A percentile compares a stretch with the other conserved stretches of the same genome.
Evolutionary conservation across 2,888 invertebrate genomes (phyloP).

Genomic region (Leucoptera coffeella): DNA sequence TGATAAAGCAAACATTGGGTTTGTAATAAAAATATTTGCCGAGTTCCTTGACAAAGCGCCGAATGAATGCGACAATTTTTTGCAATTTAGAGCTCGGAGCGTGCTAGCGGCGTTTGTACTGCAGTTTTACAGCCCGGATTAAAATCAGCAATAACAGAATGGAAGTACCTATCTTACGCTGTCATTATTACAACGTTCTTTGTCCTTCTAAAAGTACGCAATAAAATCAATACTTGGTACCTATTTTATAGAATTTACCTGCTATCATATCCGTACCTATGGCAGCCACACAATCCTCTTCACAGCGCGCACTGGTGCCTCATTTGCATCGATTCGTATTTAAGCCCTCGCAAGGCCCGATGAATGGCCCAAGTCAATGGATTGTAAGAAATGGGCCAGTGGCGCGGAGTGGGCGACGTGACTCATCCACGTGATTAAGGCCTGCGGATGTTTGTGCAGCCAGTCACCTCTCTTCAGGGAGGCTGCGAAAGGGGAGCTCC

Average conservation of each 20-base stretch:
- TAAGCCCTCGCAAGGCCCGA: slow-evolving; percentile 36
- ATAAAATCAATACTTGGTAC: background rate
- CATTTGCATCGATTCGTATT: slow-evolving; percentile 31
- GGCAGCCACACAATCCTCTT: no score
- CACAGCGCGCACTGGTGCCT: no score
- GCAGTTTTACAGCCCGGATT: slow-evolving; percentile 42
- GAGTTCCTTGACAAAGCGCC: slow-evolving; percentile 18
- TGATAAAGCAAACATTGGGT: slow-evolving; percentile 44
- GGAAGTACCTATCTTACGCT: slow-evolving; percentile 10
- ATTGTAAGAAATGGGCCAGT: slow-evolving; percentile 46
- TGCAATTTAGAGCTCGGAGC: slow-evolving; percentile 22
- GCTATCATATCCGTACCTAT: no score
- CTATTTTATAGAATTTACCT: no score
- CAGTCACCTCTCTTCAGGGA: slow-evolving; percentile 1
- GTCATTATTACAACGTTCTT: background rate
- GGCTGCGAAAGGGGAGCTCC: background rate
- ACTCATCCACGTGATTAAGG: slow-evolving; percentile 4
- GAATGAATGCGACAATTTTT: slow-evolving; percentile 23
- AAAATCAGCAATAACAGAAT: slow-evolving; percentile 22
- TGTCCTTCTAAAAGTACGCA: background rate
- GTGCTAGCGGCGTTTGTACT: slow-evolving; percentile 29
- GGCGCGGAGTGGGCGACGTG: slow-evolving; percentile 17
- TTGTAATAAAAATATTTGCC: slow-evolving; percentile 49
- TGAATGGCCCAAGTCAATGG: slow-evolving; percentile 47
- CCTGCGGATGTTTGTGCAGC: slow-evolving; percentile 3